A percentile compares a stretch with the other conserved stretches of the same genome.
Evolutionary conservation across 1,140 invertebrate species (phyloP).

Genomic region (Periplaneta americana): DNA sequence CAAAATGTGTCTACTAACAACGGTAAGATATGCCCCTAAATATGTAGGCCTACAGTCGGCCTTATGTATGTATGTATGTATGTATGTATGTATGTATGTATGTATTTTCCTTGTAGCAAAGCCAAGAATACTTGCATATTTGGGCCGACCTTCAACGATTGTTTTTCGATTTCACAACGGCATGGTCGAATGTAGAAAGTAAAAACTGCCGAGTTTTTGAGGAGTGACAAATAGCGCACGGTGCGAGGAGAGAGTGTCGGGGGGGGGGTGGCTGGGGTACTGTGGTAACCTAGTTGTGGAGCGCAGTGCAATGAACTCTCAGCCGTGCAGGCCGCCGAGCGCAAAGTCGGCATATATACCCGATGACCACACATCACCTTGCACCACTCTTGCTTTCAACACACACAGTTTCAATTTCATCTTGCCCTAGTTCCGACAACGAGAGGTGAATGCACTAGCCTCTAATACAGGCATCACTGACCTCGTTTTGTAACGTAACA

Average conservation of each 20-base stretch:
- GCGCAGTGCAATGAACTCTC: background rate
- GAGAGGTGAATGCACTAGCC: slow-evolving; percentile 20
- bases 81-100: background rate
- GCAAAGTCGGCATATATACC: background rate
- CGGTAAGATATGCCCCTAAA: too few species aligned
- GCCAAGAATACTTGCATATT: background rate
- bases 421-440: slow-evolving; percentile 13
- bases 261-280: background rate
- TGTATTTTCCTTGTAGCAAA: background rate
- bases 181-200: background rate
- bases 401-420: slow-evolving; percentile 1
- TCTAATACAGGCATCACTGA: slow-evolving; percentile 9
- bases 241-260: background rate
- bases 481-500: slow-evolving; percentile 1
- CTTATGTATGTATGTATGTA: background rate
- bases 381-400: slow-evolving; percentile 4
- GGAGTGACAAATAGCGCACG: background rate
- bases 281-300: background rate
- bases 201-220: background rate
- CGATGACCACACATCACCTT: background rate
- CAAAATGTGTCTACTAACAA: too few species aligned
- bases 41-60: too few species aligned
- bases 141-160: background rate
- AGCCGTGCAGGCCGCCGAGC: background rate
- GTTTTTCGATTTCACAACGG: slow-evolving; percentile 3